phyloP scores from a whole-genome alignment of 2,113 vertebrate genomes.

The Stercorarius parasiticus region DNA sequence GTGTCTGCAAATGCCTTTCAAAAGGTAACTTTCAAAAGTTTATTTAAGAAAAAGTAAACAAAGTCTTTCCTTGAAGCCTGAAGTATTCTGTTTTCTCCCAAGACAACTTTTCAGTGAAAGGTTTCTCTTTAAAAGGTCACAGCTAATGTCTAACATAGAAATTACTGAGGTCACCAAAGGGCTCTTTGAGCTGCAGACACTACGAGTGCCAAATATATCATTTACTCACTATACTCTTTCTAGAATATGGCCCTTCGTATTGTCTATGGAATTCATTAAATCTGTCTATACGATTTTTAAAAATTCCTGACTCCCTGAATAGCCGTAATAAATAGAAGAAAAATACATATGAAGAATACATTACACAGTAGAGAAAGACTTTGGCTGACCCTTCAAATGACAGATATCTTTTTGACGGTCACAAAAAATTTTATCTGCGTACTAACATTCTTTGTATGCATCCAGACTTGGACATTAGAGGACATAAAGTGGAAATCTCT shows the following conservation, averaged over 20 bases:
- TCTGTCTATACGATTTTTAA: neutral
- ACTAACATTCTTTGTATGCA: neutral
- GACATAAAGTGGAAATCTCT: neutral
- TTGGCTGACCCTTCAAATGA: neutral
- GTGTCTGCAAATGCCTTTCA: neutral
- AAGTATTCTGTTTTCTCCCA: neutral
- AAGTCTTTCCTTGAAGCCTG: neutral
- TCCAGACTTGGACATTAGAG: neutral
- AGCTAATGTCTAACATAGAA: neutral
- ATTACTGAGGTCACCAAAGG: neutral
- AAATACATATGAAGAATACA: neutral
- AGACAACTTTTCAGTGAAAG: neutral
- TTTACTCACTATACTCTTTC: neutral
- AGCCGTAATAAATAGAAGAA: neutral
- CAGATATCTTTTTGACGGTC: neutral
- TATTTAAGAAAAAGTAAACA: neutral
- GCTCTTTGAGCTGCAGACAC: neutral
- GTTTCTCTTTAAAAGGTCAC: neutral
- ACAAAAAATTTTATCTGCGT: neutral
- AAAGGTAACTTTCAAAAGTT: neutral
- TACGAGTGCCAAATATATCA: neutral
- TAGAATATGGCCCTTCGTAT: neutral
- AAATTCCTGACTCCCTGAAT: neutral
- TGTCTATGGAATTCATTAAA: neutral
- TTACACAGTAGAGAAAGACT: neutral